Base-by-base conservation (phyloP, 1,140 invertebrate species). In the Sycobia sp. region DNA sequence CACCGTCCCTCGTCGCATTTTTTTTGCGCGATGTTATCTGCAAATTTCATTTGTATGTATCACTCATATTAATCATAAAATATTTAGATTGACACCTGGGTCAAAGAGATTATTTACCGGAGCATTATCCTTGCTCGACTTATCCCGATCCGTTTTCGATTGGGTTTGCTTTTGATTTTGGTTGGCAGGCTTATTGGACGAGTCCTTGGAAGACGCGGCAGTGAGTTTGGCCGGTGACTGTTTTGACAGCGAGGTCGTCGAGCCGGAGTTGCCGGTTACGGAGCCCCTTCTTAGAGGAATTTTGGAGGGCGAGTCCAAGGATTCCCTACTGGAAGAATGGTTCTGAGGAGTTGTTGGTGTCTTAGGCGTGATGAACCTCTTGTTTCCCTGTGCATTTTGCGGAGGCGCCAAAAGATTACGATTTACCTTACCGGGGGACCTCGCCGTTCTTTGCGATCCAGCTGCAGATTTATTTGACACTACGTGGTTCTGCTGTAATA, bases 301-400 rank as follows among this genome's bases (percentile, higher is more conserved):
- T 32, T 76, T 79, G 10, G 79, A 78, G 0, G 75, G 74, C 8
- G 77, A 77, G 11, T 67, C 67, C 0, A 53, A 0, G 34, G 50
- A 62, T 0, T 75, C 72, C 23, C 59, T 73, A 27, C 41, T 70
- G 3, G 65, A 20, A 9, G 39, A 29, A 39, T 49, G 62, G 0
- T 36, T 27, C 8, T 14, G 29, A 13, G 65, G 60, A 22, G 62
- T n/a, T n/a, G n/a, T 22, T 14, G 39, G 46, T 56, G 49, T 64
- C 57, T 22, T 69, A 65, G 62, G 7, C 61, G 49, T 39, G 51
- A 57, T 14, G 34, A 59, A 59, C 25, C 56, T 58, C 20, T 59
- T 65, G 13, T 9, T 25, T 3, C 29, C 16, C 1, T 27, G 11
- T 11, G 27, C 27, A 22, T 44, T 55, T 32, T 46, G 34, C 9